These are phyloP conservation scores for Centropristis striata DNA, from an alignment of 2,113 vertebrate genomes.

Conservation along the genomic window DNA sequence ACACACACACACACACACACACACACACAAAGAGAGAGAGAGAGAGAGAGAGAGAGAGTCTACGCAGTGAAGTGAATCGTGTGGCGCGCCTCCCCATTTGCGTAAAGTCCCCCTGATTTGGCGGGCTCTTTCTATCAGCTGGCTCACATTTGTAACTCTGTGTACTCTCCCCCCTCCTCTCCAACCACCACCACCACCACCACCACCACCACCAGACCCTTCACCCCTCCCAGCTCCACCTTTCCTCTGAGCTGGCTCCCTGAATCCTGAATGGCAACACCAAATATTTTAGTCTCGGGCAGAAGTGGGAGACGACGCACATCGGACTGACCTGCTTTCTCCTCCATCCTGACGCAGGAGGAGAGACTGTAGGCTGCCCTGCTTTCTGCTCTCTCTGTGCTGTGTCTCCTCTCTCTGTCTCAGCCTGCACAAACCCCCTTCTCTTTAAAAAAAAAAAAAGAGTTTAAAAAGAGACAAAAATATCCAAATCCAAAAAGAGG, in stretches of 20 bases:
- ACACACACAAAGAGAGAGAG: too few species aligned
- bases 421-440: conserved; percentile 19
- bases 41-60: conserved; percentile 10
- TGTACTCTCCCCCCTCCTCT: conserved; percentile 17
- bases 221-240: conserved; percentile 30
- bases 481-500: conserved; percentile 51
- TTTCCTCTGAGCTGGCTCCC: conserved; percentile 68
- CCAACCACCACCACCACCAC: conserved; percentile 18
- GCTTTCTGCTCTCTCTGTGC: not conserved
- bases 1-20: not conserved
- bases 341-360: conserved; percentile 68
- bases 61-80: conserved; percentile 46
- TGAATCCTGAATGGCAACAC: conserved; percentile 79
- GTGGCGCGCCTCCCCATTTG: conserved; percentile 53
- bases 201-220: conserved; percentile 32
- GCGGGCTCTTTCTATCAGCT: conserved; percentile 78
- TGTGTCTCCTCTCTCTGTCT: conserved; percentile 24
- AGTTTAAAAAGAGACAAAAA: conserved; percentile 35
- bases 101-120: conserved; percentile 64
- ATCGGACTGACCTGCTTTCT: conserved; percentile 83
- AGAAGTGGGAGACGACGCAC: conserved; percentile 85
- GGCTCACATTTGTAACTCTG: conserved; percentile 75
- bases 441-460: conserved; percentile 2
- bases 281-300: conserved; percentile 83
- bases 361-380: conserved; percentile 35